Base-by-base conservation (phyloP, 2,888 invertebrate species). In the Teleiodes luculella region DNA sequence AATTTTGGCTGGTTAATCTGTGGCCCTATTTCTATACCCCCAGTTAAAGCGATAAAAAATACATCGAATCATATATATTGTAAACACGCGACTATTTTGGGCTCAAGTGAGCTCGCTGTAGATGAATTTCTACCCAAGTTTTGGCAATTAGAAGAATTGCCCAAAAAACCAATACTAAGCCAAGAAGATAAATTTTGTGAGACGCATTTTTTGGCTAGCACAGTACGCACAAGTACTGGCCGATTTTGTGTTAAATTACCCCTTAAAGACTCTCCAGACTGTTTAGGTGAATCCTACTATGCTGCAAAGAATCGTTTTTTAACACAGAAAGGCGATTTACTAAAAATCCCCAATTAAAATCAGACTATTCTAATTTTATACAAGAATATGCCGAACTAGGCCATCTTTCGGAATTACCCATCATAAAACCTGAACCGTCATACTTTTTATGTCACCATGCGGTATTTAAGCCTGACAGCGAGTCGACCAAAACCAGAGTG, bases 401-500 rank as follows among this genome's bases (percentile, higher is more conserved):
- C 1, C 62, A 65, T 55, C 60, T 64, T 54, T 45, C 55, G 7
- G 41, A 50, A 52, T 47, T 53, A 11, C n/a, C n/a, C 6, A 39
- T 39, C n/a, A 1, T 1, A 14, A 45, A 11, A 28, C 53, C 49
- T 5, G 16, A n/a, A 4, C 46, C 46, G 4, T 28, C 46, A 13
- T 46, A 24, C 16, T 46, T 46, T 46, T 31, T 46, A 3, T 30
- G 46, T 14, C 46, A 30, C 13, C 46, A 46, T 43, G 7, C 0
- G n/a, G 74, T 82, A 0, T 48, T 74, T 0, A 68, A 68, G 14
- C 52, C 66, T 8, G 52, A 57, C 4, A 72, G 70, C 50, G 58
- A 66, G 7, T 74, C 74, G 0, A 74, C 73, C 0, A 71, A 70
- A 30, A 18, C 72, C 0, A 49, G 73, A 5, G 72, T 76, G 0